Conservation (phyloP, 2,797 vertebrate genomes). For the Semaprochilodus insignis region DNA sequence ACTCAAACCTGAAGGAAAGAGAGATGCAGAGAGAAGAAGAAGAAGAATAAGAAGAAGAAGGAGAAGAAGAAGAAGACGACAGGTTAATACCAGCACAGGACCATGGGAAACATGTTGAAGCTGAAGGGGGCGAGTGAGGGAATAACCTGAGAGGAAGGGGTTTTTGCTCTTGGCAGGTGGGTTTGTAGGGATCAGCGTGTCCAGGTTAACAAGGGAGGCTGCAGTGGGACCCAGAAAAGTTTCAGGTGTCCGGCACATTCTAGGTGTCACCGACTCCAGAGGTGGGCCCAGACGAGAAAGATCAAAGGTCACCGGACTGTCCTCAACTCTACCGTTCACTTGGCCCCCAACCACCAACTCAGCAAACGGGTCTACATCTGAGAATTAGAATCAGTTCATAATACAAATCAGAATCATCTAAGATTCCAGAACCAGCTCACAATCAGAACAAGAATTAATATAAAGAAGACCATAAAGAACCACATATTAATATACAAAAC, state of each 20-base stretch:
- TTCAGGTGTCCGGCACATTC: slow-evolving; percentile 86
- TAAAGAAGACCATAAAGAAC: too few relatives aligned
- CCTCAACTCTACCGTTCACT: slow-evolving; percentile 79
- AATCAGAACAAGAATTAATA: background rate
- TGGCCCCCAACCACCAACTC: slow-evolving; percentile 71
- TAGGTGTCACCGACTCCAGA: slow-evolving; percentile 69
- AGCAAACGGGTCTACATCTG: slow-evolving; percentile 81
- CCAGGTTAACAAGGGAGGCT: slow-evolving; percentile 92
- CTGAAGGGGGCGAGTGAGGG: too few relatives aligned
- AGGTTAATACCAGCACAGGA: background rate
- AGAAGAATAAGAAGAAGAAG: background rate
- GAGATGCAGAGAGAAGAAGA: background rate
- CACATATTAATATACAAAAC: too few relatives aligned
- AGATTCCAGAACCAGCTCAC: background rate
- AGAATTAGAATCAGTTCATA: background rate
- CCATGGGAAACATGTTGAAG: background rate
- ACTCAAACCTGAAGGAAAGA: slow-evolving; percentile 80
- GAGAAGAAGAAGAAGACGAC: too few relatives aligned
- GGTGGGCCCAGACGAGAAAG: slow-evolving; percentile 79
- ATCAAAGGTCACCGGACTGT: slow-evolving; percentile 84
- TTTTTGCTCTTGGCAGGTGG: slow-evolving; percentile 83
- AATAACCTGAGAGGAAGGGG: slow-evolving; percentile 90
- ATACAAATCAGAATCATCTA: background rate
- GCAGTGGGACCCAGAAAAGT: slow-evolving; percentile 91
- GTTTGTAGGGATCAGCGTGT: slow-evolving; percentile 83